Conservation (phyloP, 2,797 vertebrate genomes). For the Cossypha niveicapilla region DNA sequence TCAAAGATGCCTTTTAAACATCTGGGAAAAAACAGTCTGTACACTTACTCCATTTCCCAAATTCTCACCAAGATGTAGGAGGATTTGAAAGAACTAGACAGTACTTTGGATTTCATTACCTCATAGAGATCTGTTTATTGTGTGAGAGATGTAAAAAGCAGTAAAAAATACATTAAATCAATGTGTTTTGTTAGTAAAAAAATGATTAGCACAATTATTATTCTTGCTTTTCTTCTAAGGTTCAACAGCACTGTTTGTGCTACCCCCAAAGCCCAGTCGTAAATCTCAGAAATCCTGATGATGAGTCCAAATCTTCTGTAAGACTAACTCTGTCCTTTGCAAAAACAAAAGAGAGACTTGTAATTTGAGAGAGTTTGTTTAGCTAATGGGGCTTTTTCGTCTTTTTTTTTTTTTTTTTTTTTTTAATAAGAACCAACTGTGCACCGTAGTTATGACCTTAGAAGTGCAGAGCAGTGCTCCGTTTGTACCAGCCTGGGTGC, state of each 20-base stretch:
- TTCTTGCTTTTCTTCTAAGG: not conserved
- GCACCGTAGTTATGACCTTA: not conserved
- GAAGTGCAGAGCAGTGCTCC: not conserved
- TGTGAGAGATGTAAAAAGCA: not conserved
- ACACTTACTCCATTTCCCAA: not conserved
- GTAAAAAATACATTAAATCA: not conserved
- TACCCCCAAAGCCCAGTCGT: not conserved
- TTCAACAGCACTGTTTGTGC: not conserved
- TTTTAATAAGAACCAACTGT: not conserved
- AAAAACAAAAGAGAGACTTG: not conserved
- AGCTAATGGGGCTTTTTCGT: accelerated
- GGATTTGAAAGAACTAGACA: not conserved
- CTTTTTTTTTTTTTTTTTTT: not conserved
- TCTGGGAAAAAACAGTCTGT: not conserved
- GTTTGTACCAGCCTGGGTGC: not conserved
- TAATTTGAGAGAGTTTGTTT: accelerated
- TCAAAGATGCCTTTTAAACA: not conserved
- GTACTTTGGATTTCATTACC: not conserved
- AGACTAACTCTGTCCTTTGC: not conserved
- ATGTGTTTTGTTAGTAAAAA: not conserved
- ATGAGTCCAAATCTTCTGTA: not conserved
- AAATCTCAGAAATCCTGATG: not conserved
- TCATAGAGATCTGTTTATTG: not conserved
- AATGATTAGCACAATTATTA: not conserved
- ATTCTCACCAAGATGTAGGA: not conserved